Conservation (phyloP, 2,797 vertebrate genomes). For the Sebastes hubbsi region DNA sequence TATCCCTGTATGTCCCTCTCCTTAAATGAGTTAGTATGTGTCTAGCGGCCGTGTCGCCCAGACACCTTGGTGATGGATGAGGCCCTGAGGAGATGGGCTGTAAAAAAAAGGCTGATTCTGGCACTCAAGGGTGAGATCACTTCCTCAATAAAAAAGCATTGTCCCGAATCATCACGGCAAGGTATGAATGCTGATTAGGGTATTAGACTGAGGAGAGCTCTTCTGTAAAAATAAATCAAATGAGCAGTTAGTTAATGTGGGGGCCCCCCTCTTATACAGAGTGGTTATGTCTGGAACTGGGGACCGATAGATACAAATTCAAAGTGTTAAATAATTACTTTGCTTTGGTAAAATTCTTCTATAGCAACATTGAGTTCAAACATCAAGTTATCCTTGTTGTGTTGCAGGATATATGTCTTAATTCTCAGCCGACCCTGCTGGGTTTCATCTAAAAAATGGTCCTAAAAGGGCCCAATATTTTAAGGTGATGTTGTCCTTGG, state of each 20-base stretch:
- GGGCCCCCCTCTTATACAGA: slow-evolving; percentile 1
- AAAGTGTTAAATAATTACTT: slow-evolving; percentile 18
- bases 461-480: neutral
- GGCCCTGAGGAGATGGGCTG: slow-evolving; percentile 91
- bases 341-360: neutral
- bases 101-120: slow-evolving; percentile 92
- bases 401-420: neutral
- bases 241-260: slow-evolving; percentile 60
- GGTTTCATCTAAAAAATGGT: neutral
- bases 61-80: slow-evolving; percentile 94
- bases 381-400: neutral
- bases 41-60: slow-evolving; percentile 88
- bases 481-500: neutral
- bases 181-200: slow-evolving; percentile 98
- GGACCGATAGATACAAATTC: neutral
- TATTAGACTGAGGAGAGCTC: slow-evolving; percentile 94
- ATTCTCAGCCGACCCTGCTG: neutral
- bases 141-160: slow-evolving; percentile 97
- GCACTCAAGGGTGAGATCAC: slow-evolving; percentile 98
- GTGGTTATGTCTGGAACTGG: slow-evolving; percentile 4
- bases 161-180: slow-evolving; percentile 95
- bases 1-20: slow-evolving; percentile 59
- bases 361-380: neutral
- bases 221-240: slow-evolving; percentile 88
- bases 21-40: slow-evolving; percentile 80